Percentiles rank a stretch among this genome's conserved stretches.
Conservation (phyloP, 2,888 invertebrate species). For the Acleris holmiana region DNA sequence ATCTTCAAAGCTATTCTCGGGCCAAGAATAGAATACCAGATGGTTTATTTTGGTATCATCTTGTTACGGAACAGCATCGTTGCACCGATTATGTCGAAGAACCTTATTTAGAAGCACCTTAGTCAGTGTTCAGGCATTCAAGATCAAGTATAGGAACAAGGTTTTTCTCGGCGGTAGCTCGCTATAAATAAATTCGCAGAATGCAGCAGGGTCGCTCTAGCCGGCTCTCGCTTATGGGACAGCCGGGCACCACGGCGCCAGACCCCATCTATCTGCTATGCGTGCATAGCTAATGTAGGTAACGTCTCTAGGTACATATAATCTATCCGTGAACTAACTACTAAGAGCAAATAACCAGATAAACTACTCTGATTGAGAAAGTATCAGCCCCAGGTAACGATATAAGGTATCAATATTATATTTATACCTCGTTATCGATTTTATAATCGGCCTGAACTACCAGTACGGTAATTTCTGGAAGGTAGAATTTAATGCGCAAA, state of each 20-base stretch:
- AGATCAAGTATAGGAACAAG: conserved; percentile 41
- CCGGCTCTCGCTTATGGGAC: conserved; percentile 33
- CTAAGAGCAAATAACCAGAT: conserved; percentile 5
- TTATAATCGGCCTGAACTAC: too few relatives aligned
- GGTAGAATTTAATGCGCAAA: too few relatives aligned
- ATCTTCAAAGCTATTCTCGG: conserved; percentile 3
- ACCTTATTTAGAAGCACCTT: conserved; percentile 41
- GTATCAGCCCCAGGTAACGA: background rate
- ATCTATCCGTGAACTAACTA: conserved; percentile 3
- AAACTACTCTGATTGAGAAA: conserved; percentile 10
- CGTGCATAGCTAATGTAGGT: conserved; percentile 18
- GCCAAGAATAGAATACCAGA: conserved; percentile 25
- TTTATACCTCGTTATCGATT: too few relatives aligned
- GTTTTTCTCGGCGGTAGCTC: conserved; percentile 43
- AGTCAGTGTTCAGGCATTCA: conserved; percentile 37
- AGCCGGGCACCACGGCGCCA: conserved; percentile 10
- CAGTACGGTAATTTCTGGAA: too few relatives aligned
- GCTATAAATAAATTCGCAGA: conserved; percentile 42
- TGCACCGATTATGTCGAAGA: conserved; percentile 32
- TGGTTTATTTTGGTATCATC: conserved; percentile 31
- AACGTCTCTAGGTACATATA: conserved; percentile 17
- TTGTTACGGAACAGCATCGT: conserved; percentile 33
- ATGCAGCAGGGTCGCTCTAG: conserved; percentile 35
- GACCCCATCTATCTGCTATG: conserved; percentile 21
- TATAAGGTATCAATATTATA: too few relatives aligned